Base-by-base conservation (phyloP, 2,113 vertebrate species). In the Carollia perspicillata region DNA sequence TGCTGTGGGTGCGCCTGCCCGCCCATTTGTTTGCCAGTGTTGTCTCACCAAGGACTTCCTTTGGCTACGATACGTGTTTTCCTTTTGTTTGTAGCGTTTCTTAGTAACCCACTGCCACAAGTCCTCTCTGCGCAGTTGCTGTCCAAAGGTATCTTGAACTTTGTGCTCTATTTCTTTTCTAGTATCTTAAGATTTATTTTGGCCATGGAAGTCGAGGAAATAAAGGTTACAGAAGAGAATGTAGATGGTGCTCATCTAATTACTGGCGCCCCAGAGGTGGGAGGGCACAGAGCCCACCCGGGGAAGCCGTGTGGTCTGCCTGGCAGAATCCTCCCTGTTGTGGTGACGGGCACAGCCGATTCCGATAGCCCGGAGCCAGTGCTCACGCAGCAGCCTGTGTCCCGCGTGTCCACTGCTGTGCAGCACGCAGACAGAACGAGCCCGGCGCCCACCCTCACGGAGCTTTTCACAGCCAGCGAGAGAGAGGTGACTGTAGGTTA, bases 71-170 rank as follows among this genome's bases (percentile, higher is more conserved):
- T 55, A 18, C 72, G 0, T 96, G 92, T 96, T 98, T 97, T 87
- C 84, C 47, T 93, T 92, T 86, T 97, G 97, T 96, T 96, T 86
- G 83, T 37, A 22, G 66, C 9, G 96, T 97, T 97, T 91, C 96
- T 95, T 97, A 93, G 97, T 89, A 95, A 96, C 95, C 55, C 55
- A 5, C 18, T 63, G 51, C 95, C 53, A 69, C 75, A 51, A 75
- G 66, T 40, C 68, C 40, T 83, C 58, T 66, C 37, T 58, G 16
- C 60, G 23, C 44, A 33, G 81, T 78, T 89, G 80, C 80, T 84
- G 2, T 68, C 85, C 75, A 69, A 26, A 63, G 51, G 37, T 75
- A 58, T 88, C 95, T 92, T 79, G 84, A 90, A 92, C 92, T 89
- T 83, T 80, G 75, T 74, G 68, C 85, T 69, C 81, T 69, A 0